Percentiles rank a stretch among this genome's conserved stretches.
Evolutionary conservation across 2,888 invertebrate genomes (phyloP).

Genomic region (Melieria picta): DNA sequence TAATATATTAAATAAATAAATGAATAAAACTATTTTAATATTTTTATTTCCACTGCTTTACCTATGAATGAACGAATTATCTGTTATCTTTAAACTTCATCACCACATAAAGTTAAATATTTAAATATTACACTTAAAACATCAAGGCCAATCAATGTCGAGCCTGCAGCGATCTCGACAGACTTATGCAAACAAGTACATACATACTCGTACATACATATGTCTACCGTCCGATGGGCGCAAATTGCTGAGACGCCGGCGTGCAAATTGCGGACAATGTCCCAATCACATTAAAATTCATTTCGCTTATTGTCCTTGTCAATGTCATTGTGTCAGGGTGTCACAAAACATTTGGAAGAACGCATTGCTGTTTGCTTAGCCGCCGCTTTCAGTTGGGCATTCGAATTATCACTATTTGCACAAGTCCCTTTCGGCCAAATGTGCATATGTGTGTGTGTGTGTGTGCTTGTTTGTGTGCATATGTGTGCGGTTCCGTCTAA

Average conservation of each 20-base stretch:
- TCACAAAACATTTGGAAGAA: conserved; percentile 27
- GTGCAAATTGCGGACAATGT: conserved; percentile 41
- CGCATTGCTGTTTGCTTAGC: conserved; percentile 24
- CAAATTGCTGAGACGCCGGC: conserved; percentile 5
- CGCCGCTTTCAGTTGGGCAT: conserved; percentile 6
- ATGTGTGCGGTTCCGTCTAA: not conserved
- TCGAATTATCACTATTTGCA: conserved; percentile 33
- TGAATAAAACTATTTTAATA: too few relatives aligned
- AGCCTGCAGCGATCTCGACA: not conserved
- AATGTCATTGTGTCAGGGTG: conserved; percentile 38
- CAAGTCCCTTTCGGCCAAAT: conserved; percentile 12
- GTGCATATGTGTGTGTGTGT: not conserved
- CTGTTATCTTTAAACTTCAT: not conserved
- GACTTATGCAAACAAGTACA: not conserved
- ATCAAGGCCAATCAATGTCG: not conserved
- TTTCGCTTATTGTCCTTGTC: conserved; percentile 38
- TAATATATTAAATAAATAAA: too few relatives aligned
- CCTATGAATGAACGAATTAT: too few relatives aligned
- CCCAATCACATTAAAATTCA: conserved; percentile 41
- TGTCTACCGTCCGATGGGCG: not conserved
- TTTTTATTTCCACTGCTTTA: too few relatives aligned
- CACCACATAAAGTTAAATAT: not conserved
- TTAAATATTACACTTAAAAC: not conserved
- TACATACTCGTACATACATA: not conserved
- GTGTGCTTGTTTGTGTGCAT: not conserved